Base-by-base conservation (phyloP, 2,888 invertebrate genomes). In the Coremacera marginata region DNA sequence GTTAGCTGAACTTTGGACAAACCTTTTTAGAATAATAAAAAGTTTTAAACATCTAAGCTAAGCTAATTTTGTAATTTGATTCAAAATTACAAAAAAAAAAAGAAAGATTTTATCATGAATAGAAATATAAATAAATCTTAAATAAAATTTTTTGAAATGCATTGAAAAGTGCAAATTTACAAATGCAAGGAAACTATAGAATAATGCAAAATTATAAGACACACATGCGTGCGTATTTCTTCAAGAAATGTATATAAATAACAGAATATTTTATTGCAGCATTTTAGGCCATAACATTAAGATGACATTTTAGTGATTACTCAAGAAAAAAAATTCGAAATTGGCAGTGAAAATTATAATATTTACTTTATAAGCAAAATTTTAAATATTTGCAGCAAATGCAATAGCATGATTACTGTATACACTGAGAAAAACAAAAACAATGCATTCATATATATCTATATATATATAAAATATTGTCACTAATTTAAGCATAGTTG, bases 401-500 rank as follows among this genome's bases (percentile, higher is more conserved):
- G 25, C 22, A 16, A 37, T 19, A 37, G 67, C 37, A 34, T 22
- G 37, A 19, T 37, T 44, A 67, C 22, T 67, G 67, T 67, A 49
- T 68, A 51, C 68, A 68, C 68, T 68, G 68, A 51, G 22, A 3
- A 51, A 68, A 67, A 27, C 31, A 55, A 19, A 55, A 55, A 55
- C 55, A 55, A n/a, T 37, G 37, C 37, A 37, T 8, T 7, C 37
- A 57, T 57, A 57, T 57, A 16, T 55, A 55, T 55, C 0, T 19
- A 55, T 63, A 34, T 11, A 19, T 37, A 65, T 37, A 65, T 34
- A 19, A 63, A 67, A n/a, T 44, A 67, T 44, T 44, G 67, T 67
- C 37, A 34, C 22, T 67, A 80, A 52, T 78, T 77, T 78, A 44
- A 72, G 68, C 77, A 77, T 80, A 79, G 52, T 51, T 74, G 76